These are phyloP conservation scores for Oenanthe melanoleuca DNA, from an alignment of 2,113 vertebrate species.

Conservation along the genomic window DNA sequence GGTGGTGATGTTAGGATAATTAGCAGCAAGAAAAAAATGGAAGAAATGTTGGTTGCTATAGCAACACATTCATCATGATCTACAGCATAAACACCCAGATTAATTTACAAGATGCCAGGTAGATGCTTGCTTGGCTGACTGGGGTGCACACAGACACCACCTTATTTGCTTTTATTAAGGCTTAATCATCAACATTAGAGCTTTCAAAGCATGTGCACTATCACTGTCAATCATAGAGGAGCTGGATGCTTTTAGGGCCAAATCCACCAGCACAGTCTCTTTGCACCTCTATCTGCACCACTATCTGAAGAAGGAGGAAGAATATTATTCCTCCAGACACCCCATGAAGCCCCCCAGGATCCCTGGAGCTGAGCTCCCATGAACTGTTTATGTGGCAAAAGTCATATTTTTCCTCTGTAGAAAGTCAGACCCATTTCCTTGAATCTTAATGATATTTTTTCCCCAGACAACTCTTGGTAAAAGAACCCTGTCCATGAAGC, in stretches of 20 bases:
- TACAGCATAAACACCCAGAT: slow-evolving; percentile 83
- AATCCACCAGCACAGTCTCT: background rate
- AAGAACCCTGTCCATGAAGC: background rate
- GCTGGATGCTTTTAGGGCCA: slow-evolving; percentile 62
- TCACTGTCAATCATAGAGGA: slow-evolving; percentile 77
- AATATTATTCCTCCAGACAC: background rate
- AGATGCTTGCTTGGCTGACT: slow-evolving; percentile 76
- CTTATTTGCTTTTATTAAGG: slow-evolving; percentile 83
- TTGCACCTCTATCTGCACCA: background rate
- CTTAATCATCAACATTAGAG: slow-evolving; percentile 77
- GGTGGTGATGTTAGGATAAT: slow-evolving; percentile 82
- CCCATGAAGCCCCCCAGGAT: background rate
- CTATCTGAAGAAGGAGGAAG: background rate
- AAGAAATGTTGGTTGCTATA: slow-evolving; percentile 84
- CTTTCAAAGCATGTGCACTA: slow-evolving; percentile 77
- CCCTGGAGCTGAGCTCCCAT: background rate
- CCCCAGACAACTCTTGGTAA: background rate
- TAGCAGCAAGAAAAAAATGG: slow-evolving; percentile 75
- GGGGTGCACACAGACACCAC: slow-evolving; percentile 78
- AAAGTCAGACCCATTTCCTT: background rate
- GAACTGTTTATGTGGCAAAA: background rate
- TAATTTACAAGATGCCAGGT: slow-evolving; percentile 85
- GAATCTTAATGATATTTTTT: background rate
- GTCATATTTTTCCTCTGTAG: background rate
- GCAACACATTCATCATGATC: slow-evolving; percentile 83